phyloP scores from a whole-genome alignment of 2,797 vertebrate genomes.

The Cossypha polioptera region DNA sequence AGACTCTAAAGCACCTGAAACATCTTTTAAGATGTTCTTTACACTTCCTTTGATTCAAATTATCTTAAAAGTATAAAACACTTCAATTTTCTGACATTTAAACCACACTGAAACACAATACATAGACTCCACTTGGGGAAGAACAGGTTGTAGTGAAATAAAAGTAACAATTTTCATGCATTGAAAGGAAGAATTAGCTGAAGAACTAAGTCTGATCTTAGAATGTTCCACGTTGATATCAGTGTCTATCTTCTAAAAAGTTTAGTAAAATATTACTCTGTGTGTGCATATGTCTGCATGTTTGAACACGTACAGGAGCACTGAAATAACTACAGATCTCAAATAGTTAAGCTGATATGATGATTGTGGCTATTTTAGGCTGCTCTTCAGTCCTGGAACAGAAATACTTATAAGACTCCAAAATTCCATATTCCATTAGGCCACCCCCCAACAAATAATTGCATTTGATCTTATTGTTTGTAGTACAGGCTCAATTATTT shows the following conservation, averaged over 20 bases:
- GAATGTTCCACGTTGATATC: not conserved
- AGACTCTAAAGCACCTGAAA: not conserved
- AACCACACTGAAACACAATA: not conserved
- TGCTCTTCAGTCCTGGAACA: not conserved
- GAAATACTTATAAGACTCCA: not conserved
- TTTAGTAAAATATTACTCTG: not conserved
- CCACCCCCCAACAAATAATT: not conserved
- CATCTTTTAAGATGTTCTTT: not conserved
- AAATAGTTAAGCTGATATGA: not conserved
- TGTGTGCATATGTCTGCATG: not conserved
- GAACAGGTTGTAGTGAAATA: not conserved
- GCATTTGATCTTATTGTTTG: not conserved
- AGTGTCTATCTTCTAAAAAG: not conserved
- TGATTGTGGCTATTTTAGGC: not conserved
- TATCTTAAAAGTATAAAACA: not conserved
- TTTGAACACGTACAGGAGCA: not conserved
- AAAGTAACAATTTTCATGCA: not conserved
- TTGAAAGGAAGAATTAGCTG: not conserved
- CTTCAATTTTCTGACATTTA: not conserved
- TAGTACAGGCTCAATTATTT: not conserved
- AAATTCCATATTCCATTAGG: not conserved
- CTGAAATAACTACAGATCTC: not conserved
- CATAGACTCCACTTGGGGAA: not conserved
- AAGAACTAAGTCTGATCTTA: not conserved
- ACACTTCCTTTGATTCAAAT: not conserved